Percentiles rank a stretch among this genome's conserved stretches.
These are phyloP conservation scores for Gnathonemus echidnorhynchus DNA, from an alignment of 2,113 vertebrate genomes.

Conservation along the genomic window DNA sequence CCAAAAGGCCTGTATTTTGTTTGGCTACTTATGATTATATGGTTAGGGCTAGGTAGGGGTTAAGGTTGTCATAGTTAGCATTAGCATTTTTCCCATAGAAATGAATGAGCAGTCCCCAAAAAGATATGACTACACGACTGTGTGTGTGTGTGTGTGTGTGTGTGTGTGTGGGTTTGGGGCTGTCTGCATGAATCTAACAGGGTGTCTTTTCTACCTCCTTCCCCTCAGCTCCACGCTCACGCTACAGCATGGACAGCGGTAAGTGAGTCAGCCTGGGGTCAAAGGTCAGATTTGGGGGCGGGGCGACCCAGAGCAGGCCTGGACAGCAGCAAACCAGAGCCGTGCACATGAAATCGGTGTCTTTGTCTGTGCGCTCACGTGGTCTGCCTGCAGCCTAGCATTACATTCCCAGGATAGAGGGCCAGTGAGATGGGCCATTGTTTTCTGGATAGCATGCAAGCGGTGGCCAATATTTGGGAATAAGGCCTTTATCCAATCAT, in stretches of 20 bases:
- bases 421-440: background rate
- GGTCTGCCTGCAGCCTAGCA: background rate
- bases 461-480: background rate
- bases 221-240: constrained; percentile 67
- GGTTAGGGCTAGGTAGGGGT: background rate
- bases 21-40: background rate
- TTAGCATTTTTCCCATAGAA: background rate
- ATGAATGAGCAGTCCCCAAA: background rate
- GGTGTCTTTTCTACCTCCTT: constrained; percentile 23
- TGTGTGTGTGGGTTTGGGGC: background rate
- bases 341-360: background rate
- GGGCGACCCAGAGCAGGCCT: background rate
- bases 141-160: background rate
- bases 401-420: background rate
- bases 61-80: background rate
- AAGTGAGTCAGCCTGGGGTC: constrained; percentile 32
- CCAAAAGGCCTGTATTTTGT: background rate
- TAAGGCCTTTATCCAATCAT: background rate
- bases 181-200: background rate
- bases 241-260: constrained; percentile 79
- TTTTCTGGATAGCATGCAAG: background rate
- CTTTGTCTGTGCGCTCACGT: background rate
- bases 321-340: background rate
- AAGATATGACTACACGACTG: background rate
- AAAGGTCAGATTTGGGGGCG: background rate